A percentile compares a stretch with the other conserved stretches of the same genome.
phyloP scores from a whole-genome alignment of 2,113 vertebrate genomes.

The Ceyx margarethae region DNA sequence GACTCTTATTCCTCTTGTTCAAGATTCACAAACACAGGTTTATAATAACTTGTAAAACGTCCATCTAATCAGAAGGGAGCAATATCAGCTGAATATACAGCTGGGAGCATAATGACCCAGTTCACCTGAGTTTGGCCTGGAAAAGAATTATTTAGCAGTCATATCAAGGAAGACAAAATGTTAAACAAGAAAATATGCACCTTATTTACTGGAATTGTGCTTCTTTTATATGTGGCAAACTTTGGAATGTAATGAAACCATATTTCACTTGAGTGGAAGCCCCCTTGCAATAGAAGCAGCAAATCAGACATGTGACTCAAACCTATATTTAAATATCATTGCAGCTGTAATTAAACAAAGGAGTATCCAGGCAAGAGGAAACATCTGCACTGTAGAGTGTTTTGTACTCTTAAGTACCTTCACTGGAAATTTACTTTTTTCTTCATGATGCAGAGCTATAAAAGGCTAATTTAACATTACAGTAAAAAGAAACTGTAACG shows the following conservation, averaged over 20 bases:
- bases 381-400: neutral
- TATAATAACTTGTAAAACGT: neutral
- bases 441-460: neutral
- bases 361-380: neutral
- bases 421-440: slow-evolving; percentile 20
- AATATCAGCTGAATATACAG: neutral
- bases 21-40: slow-evolving; percentile 18
- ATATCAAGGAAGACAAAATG: neutral
- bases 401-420: slow-evolving; percentile 23
- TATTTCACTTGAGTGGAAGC: neutral
- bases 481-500: slow-evolving; percentile 50
- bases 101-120: neutral
- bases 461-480: slow-evolving; percentile 35
- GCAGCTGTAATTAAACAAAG: slow-evolving; percentile 27
- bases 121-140: neutral
- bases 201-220: neutral
- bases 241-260: neutral
- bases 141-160: neutral
- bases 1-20: slow-evolving; percentile 11
- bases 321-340: neutral
- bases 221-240: neutral
- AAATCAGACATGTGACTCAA: neutral
- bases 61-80: neutral
- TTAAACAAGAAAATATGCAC: neutral
- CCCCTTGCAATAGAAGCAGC: neutral